Percentiles rank a stretch among this genome's conserved stretches.
Evolutionary conservation across 2,113 vertebrate genomes (phyloP).

Genomic region (Dromas ardeola): DNA sequence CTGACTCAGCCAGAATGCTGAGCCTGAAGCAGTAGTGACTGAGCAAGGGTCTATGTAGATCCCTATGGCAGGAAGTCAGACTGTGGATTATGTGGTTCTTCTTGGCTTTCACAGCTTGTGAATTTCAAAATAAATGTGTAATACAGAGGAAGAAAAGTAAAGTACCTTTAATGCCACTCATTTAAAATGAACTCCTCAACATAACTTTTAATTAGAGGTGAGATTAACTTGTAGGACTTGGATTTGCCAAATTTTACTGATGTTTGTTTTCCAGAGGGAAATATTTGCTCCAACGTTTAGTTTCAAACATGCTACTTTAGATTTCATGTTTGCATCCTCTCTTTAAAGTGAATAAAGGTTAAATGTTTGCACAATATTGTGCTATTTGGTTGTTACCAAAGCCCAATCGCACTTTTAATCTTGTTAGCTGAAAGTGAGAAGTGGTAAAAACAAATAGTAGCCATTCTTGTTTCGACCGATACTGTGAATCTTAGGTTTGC

Average conservation of each 20-base stretch:
- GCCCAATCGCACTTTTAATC: background rate
- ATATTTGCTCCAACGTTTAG: background rate
- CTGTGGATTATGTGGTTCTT: background rate
- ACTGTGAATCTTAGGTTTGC: background rate
- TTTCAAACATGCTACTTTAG: background rate
- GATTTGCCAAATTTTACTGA: background rate
- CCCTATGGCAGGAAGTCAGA: background rate
- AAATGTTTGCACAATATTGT: background rate
- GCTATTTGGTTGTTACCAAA: background rate
- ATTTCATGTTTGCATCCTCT: background rate
- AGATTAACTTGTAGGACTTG: background rate
- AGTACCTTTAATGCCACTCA: background rate
- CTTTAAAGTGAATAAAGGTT: background rate
- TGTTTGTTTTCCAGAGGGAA: background rate
- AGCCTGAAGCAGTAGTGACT: background rate
- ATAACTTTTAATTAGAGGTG: background rate
- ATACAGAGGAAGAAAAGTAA: background rate
- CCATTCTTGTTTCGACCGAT: accelerated
- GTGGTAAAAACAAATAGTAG: background rate
- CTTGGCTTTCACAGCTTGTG: background rate
- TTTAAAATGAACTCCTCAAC: background rate
- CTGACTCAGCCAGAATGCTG: background rate
- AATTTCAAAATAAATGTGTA: background rate
- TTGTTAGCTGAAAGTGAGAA: background rate
- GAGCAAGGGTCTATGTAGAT: background rate